Evolutionary conservation across 2,113 vertebrate species (phyloP).

Genomic region (Corydoras sp.): DNA sequence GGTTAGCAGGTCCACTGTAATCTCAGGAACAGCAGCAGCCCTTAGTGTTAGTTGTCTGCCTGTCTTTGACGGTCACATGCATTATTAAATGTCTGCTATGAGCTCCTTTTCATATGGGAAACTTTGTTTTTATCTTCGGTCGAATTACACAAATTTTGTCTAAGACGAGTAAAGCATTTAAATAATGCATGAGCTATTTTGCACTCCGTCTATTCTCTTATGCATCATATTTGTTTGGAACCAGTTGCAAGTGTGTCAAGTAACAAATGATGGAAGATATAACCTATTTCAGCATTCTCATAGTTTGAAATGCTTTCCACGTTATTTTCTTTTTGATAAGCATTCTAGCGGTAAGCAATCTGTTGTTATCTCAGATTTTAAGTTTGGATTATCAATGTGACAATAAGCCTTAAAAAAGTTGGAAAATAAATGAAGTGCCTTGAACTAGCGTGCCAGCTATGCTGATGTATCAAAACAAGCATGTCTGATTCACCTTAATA

Average conservation of each 20-base stretch:
- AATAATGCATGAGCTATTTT: slow-evolving; percentile 57
- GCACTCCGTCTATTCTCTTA: slow-evolving; percentile 17
- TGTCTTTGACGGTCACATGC: slow-evolving; percentile 54
- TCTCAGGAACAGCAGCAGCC: slow-evolving; percentile 55
- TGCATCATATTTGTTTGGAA: slow-evolving; percentile 29
- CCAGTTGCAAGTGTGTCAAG: slow-evolving; percentile 32
- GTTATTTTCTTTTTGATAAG: not conserved
- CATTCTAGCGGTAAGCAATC: not conserved
- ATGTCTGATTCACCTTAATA: slow-evolving; percentile 24
- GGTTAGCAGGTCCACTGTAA: slow-evolving; percentile 63
- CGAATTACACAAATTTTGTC: slow-evolving; percentile 58
- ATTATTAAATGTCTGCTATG: slow-evolving; percentile 64
- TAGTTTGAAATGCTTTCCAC: not conserved
- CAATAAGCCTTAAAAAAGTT: slow-evolving; percentile 17
- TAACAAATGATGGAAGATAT: slow-evolving; percentile 24
- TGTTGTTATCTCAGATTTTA: not conserved
- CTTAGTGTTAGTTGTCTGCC: slow-evolving; percentile 56
- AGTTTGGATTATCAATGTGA: slow-evolving; percentile 5
- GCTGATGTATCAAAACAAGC: slow-evolving; percentile 18
- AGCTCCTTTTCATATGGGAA: slow-evolving; percentile 41
- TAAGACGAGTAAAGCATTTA: slow-evolving; percentile 44
- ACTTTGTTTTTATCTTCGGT: slow-evolving; percentile 33
- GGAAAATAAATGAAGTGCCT: slow-evolving; percentile 21
- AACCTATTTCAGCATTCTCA: not conserved
- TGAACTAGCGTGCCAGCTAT: not conserved